These are phyloP conservation scores for Ciconia stormi DNA, from an alignment of 2,113 vertebrate genomes.

Conservation along the genomic window DNA sequence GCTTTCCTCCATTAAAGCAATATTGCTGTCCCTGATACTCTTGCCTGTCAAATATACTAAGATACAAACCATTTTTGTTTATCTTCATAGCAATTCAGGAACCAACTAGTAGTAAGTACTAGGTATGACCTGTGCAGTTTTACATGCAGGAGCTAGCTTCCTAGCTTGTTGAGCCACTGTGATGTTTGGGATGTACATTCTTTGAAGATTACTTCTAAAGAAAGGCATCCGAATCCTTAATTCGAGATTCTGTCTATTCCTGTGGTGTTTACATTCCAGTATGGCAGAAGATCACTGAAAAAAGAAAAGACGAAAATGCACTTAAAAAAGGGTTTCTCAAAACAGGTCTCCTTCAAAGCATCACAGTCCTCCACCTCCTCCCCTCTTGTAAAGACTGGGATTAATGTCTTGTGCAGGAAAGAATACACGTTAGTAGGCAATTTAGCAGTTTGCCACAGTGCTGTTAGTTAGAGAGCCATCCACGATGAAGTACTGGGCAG, in stretches of 20 bases:
- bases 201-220: conserved; percentile 85
- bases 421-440: background rate
- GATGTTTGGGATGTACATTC: conserved; percentile 77
- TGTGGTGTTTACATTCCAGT: conserved; percentile 80
- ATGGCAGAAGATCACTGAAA: conserved; percentile 75
- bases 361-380: conserved; percentile 36
- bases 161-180: conserved; percentile 70
- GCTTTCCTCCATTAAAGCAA: conserved; percentile 56
- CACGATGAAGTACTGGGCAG: background rate
- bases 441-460: background rate
- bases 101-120: conserved; percentile 46
- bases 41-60: conserved; percentile 36
- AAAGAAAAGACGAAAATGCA: conserved; percentile 69
- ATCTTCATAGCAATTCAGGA: conserved; percentile 49
- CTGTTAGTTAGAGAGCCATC: background rate
- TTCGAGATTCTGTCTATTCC: conserved; percentile 81
- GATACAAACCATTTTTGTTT: conserved; percentile 20
- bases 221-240: conserved; percentile 78
- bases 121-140: conserved; percentile 70
- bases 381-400: conserved; percentile 31
- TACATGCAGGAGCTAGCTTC: conserved; percentile 62
- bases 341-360: conserved; percentile 68
- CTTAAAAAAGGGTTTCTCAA: conserved; percentile 59
- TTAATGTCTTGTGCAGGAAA: conserved; percentile 42
- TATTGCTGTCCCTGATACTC: background rate